Percentiles rank a stretch among this genome's conserved stretches.
Conservation (phyloP, 2,797 vertebrate species). For the Microhierax caerulescens region DNA sequence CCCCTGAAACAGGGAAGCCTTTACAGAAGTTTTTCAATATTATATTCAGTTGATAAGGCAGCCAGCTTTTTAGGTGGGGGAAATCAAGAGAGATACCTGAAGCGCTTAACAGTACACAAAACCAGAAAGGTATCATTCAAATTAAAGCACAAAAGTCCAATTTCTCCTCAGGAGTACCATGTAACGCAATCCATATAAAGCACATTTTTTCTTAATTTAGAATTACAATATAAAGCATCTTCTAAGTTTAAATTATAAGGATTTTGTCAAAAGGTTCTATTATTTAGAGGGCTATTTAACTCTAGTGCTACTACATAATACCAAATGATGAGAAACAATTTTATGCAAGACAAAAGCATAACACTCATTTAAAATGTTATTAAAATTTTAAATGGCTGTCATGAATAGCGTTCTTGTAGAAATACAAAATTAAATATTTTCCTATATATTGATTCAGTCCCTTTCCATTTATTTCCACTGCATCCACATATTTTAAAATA, state of each 20-base stretch:
- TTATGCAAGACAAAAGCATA: background rate
- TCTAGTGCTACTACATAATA: background rate
- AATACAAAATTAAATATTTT: background rate
- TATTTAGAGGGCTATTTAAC: background rate
- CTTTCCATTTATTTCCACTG: background rate
- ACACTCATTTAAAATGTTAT: background rate
- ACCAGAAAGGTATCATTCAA: background rate
- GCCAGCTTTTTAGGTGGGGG: background rate
- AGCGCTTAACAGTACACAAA: background rate
- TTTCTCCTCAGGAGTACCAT: background rate
- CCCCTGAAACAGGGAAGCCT: background rate
- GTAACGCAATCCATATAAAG: background rate
- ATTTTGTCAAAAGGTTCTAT: background rate
- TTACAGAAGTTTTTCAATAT: background rate
- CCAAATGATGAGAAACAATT: background rate
- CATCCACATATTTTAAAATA: background rate
- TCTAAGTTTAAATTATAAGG: background rate
- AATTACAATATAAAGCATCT: background rate
- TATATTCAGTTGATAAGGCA: background rate
- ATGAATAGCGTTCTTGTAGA: background rate
- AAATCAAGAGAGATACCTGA: background rate
- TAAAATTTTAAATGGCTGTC: background rate
- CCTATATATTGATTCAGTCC: background rate
- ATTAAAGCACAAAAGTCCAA: background rate
- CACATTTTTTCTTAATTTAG: background rate